Percentiles rank a stretch among this genome's conserved stretches.
These are phyloP conservation scores for Papilio helenus DNA, from an alignment of 1,140 invertebrate species.

Conservation along the genomic window DNA sequence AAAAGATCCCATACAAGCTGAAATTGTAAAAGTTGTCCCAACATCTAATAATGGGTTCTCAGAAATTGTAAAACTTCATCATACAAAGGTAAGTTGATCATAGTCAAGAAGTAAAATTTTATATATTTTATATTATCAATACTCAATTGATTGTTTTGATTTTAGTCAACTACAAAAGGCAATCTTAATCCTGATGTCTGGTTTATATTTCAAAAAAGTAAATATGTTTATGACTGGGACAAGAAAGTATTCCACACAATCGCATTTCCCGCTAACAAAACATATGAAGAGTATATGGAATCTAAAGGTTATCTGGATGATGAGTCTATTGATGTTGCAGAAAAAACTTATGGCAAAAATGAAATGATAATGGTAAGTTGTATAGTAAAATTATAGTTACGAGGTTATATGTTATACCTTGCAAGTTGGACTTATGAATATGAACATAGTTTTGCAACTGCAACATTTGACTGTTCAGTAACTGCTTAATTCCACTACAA, in stretches of 20 bases:
- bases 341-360: conserved; percentile 94
- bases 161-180: conserved; percentile 68
- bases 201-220: conserved; percentile 98
- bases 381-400: too few species aligned
- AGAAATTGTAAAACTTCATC: conserved; percentile 94
- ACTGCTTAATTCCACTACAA: too few species aligned
- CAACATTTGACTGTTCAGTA: too few species aligned
- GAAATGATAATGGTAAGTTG: conserved; percentile 87
- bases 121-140: conserved; percentile 27
- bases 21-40: conserved; percentile 96
- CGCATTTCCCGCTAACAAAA: conserved; percentile 91
- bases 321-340: conserved; percentile 87
- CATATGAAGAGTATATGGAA: conserved; percentile 89
- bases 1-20: conserved; percentile 89
- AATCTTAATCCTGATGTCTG: conserved; percentile 84
- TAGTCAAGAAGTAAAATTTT: background rate
- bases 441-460: too few species aligned
- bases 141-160: conserved; percentile 40
- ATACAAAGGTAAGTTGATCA: conserved; percentile 81
- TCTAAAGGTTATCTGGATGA: conserved; percentile 96
- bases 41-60: conserved; percentile 98
- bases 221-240: conserved; percentile 94
- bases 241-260: conserved; percentile 91
- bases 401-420: too few species aligned
- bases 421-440: too few species aligned